Evolutionary conservation across 2,888 invertebrate species (phyloP).

Genomic region (Halictus quadricinctus): DNA sequence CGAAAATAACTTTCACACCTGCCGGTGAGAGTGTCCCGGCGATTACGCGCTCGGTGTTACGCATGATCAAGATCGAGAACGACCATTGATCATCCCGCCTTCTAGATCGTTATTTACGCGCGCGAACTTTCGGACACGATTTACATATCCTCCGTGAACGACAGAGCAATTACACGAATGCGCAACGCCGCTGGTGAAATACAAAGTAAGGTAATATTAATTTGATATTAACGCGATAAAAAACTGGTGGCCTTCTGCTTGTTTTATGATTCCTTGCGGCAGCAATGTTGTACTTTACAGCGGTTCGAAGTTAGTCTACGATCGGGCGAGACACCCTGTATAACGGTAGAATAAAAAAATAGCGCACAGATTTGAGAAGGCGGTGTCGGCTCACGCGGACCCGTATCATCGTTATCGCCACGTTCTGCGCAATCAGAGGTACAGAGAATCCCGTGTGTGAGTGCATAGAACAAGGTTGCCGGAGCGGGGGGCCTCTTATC

Average conservation of each 20-base stretch:
- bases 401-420: neutral
- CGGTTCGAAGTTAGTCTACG: too few relatives aligned
- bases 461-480: neutral
- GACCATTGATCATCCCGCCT: slow-evolving; percentile 15
- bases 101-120: slow-evolving; percentile 19
- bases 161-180: neutral
- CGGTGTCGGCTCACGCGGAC: neutral
- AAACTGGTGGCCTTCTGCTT: neutral
- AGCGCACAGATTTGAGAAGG: neutral
- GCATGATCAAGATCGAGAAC: slow-evolving; percentile 40
- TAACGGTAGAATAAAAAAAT: neutral
- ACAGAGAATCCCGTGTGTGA: neutral
- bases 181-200: neutral
- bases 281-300: too few relatives aligned
- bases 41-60: slow-evolving; percentile 36
- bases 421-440: neutral
- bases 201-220: neutral
- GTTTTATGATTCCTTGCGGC: neutral
- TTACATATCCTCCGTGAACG: neutral
- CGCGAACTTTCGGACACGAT: slow-evolving; percentile 18
- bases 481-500: neutral
- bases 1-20: slow-evolving; percentile 51
- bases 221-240: neutral
- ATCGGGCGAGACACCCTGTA: too few relatives aligned
- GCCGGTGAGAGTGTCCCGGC: slow-evolving; percentile 30